Percentiles rank a stretch among this genome's conserved stretches.
Conservation (phyloP, 2,888 invertebrate species). For the Hyles lineata region DNA sequence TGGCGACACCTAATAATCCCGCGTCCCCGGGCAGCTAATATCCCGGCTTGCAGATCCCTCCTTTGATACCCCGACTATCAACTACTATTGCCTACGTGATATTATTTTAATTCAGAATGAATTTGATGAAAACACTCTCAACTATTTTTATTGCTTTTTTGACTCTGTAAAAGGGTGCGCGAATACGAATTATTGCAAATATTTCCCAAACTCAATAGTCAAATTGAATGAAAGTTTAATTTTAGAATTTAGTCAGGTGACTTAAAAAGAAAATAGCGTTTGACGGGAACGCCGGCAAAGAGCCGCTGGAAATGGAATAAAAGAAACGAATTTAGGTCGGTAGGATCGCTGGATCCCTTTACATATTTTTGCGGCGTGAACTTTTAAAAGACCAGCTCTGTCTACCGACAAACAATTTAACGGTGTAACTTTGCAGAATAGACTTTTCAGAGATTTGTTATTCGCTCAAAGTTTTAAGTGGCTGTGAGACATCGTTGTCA, state of each 20-base stretch:
- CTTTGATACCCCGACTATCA: slow-evolving; percentile 16
- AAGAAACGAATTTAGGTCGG: slow-evolving; percentile 11
- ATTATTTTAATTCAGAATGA: slow-evolving; percentile 17
- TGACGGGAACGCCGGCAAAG: neutral
- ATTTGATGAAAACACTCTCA: neutral
- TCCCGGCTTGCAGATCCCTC: slow-evolving; percentile 1
- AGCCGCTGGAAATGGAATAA: neutral
- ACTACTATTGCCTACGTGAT: slow-evolving; percentile 21
- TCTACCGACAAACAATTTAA: slow-evolving; percentile 79
- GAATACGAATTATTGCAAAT: neutral
- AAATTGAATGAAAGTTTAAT: neutral
- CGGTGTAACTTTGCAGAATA: slow-evolving; percentile 76
- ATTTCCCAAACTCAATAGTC: neutral
- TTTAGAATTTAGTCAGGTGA: neutral
- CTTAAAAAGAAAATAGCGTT: neutral
- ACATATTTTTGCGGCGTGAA: slow-evolving; percentile 70
- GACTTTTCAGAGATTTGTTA: slow-evolving; percentile 83
- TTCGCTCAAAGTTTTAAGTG: slow-evolving; percentile 83
- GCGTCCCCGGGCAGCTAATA: slow-evolving; percentile 8
- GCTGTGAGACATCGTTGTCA: slow-evolving; percentile 81
- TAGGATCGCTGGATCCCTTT: slow-evolving; percentile 48
- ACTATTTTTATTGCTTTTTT: neutral
- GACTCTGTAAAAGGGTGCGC: neutral
- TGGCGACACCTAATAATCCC: slow-evolving; percentile 4
- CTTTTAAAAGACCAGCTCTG: slow-evolving; percentile 72